Percentiles rank a stretch among this genome's conserved stretches.
phyloP scores from a whole-genome alignment of 1,140 invertebrate genomes.

The Drosophila prosaltans region DNA sequence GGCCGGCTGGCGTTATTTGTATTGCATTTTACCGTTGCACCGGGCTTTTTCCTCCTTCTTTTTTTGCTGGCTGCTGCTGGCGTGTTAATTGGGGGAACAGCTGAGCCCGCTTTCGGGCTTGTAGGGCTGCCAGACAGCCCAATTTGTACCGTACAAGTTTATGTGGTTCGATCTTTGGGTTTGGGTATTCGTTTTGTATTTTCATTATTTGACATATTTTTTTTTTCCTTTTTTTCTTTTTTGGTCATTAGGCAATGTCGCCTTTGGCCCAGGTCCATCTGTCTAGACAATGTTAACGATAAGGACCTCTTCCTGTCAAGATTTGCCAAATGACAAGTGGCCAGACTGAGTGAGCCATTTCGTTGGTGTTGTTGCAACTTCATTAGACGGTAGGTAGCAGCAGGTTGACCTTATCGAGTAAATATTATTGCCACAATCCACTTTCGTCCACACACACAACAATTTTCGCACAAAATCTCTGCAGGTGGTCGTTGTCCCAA shows the following conservation, averaged over 20 bases:
- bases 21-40: slow-evolving; percentile 75
- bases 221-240: no score
- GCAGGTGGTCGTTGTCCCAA: slow-evolving; percentile 53
- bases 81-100: slow-evolving; percentile 67
- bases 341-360: slow-evolving; percentile 63
- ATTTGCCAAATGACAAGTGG: slow-evolving; percentile 28
- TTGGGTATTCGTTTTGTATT: neutral
- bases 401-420: slow-evolving; percentile 37
- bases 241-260: slow-evolving; percentile 56
- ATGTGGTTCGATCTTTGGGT: neutral
- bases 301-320: slow-evolving; percentile 19
- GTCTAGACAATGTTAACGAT: slow-evolving; percentile 66
- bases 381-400: slow-evolving; percentile 54
- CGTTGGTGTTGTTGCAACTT: slow-evolving; percentile 52
- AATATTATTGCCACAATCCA: slow-evolving; percentile 76
- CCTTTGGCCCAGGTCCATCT: neutral
- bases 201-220: neutral
- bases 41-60: slow-evolving; percentile 46
- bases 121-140: neutral
- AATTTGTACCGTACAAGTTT: slow-evolving; percentile 14
- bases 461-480: slow-evolving; percentile 71
- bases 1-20: slow-evolving; percentile 73
- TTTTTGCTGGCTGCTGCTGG: slow-evolving; percentile 34
- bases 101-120: slow-evolving; percentile 27
- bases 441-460: slow-evolving; percentile 38